Base-by-base conservation (phyloP, 2,888 invertebrate species). In the Drosophila meridionalis region DNA sequence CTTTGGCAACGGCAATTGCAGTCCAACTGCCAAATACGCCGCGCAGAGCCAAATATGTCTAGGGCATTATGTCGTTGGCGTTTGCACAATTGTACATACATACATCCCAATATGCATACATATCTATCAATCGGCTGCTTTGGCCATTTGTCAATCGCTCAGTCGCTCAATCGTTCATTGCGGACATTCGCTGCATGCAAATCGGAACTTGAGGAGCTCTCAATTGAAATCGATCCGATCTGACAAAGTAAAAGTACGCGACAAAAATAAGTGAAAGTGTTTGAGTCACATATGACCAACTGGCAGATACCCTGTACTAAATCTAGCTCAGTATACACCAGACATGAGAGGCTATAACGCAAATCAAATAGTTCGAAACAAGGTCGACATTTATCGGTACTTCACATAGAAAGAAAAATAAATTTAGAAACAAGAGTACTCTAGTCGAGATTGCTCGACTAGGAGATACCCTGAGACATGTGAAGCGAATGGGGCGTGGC, bases 1-100 rank as follows among this genome's bases (percentile, higher is more conserved):
- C 36, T 76, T 80, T 76, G 80, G 80, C 76, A 70, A 66, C 63
- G 62, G 52, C 55, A 75, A 69, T 65, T 74, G 79, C 77, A 78
- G 58, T 58, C 34, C 63, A 63, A 66, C 57, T 32, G 48, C 80
- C 80, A 80, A 28, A 45, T 45, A 45, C 38, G 76, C 20, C 26
- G 48, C 60, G 40, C 52, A 48, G 14, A 14, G 62, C 77, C 77
- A 67, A 78, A 76, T 78, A 67, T 71, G 77, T 76, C 66, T 58
- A 36, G 40, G 65, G 42, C 70, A 76, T 76, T 69, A 79, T 65
- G 53, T 56, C 50, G 76, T 42, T 47, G 59, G 12, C 20, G 53
- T 69, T 74, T 74, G 61, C 66, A 71, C 70, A 64, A 69, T 69
- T 57, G 53, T 26, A 56, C 26, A 36, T 14, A 55, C 14, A 20